A percentile compares a stretch with the other conserved stretches of the same genome.
These are phyloP conservation scores for Upupa epops DNA, from an alignment of 2,113 vertebrate genomes.

Conservation along the genomic window DNA sequence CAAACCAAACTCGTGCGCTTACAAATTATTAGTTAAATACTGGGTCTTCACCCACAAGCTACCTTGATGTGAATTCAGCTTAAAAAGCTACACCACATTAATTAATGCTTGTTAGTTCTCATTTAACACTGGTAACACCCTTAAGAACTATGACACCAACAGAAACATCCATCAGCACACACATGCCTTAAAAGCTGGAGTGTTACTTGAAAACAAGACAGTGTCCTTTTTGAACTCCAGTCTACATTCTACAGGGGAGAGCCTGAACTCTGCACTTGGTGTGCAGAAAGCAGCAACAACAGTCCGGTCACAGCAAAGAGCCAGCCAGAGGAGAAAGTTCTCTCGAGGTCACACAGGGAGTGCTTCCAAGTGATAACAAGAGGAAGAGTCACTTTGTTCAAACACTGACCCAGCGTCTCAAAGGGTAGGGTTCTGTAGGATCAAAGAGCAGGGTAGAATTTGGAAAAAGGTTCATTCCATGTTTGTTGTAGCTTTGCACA, in stretches of 20 bases:
- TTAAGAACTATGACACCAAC: background rate
- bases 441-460: background rate
- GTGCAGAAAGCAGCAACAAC: background rate
- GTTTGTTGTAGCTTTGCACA: background rate
- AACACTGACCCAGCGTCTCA: background rate
- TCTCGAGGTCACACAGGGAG: constrained; percentile 6
- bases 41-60: background rate
- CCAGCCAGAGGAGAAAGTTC: background rate
- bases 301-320: background rate
- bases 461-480: background rate
- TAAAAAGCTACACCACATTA: background rate
- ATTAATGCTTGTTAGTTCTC: background rate
- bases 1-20: background rate
- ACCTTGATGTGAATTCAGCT: background rate
- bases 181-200: background rate
- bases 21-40: background rate
- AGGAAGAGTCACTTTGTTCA: background rate
- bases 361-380: background rate
- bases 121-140: background rate
- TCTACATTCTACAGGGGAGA: background rate
- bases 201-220: background rate
- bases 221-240: background rate
- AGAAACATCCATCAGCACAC: accelerated
- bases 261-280: background rate
- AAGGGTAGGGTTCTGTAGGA: background rate